These are phyloP conservation scores for Acrobeloides nanus DNA, from an alignment of 2,888 invertebrate species.

Conservation along the genomic window DNA sequence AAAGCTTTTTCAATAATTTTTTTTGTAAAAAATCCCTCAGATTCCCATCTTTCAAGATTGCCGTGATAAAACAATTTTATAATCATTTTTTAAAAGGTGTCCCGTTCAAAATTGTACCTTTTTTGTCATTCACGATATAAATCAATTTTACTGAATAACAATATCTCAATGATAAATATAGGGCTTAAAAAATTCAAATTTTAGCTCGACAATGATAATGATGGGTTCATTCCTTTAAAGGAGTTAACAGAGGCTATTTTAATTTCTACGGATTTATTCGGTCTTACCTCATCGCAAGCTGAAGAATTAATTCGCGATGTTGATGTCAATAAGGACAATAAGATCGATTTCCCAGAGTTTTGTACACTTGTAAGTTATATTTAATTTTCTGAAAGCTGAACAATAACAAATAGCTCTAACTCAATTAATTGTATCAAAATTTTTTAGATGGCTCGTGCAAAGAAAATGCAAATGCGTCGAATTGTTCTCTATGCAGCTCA, in stretches of 20 bases:
- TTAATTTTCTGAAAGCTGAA: background rate
- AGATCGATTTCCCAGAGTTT: conserved; percentile 56
- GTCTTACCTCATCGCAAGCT: conserved; percentile 31
- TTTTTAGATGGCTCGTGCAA: conserved; percentile 43
- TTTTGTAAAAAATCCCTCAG: too few relatives aligned
- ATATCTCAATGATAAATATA: too few relatives aligned
- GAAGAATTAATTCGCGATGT: conserved; percentile 49
- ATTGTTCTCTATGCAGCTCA: conserved; percentile 40
- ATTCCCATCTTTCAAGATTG: too few relatives aligned
- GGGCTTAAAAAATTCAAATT: conserved; percentile 8
- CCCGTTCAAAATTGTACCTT: too few relatives aligned
- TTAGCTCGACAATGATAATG: conserved; percentile 53
- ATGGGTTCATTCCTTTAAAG: conserved; percentile 53
- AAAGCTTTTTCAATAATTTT: too few relatives aligned
- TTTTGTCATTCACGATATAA: too few relatives aligned
- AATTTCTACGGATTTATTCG: conserved; percentile 45
- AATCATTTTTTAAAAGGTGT: too few relatives aligned
- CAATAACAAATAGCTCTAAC: conserved; percentile 1
- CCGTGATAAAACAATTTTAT: too few relatives aligned
- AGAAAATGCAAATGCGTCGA: conserved; percentile 30
- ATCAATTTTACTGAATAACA: background rate
- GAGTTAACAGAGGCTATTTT: conserved; percentile 54
- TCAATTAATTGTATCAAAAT: background rate
- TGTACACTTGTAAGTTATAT: conserved; percentile 52
- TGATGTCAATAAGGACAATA: conserved; percentile 53